phyloP scores from a whole-genome alignment of 2,797 vertebrate genomes.

The Rhinophrynus dorsalis region DNA sequence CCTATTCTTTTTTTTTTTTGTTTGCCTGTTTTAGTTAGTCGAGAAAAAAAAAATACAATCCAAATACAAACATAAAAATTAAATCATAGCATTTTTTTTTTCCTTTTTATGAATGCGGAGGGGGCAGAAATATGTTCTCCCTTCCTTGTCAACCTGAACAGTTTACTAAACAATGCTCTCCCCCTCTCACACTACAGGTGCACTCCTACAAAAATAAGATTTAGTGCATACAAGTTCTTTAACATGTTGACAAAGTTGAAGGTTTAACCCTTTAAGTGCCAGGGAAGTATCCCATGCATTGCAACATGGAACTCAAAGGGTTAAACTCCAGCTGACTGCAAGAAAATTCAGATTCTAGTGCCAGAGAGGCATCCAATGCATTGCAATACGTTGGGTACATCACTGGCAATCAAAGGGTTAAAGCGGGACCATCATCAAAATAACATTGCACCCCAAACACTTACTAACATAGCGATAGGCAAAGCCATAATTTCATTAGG shows the following conservation, averaged over 20 bases:
- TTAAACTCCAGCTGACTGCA: no score
- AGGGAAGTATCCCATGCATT: no score
- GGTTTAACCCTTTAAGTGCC: neutral
- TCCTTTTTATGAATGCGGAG: constrained; percentile 6
- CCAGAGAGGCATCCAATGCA: no score
- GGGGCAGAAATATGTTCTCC: neutral
- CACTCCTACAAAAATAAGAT: constrained; percentile 17
- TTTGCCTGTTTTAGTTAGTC: constrained; percentile 1
- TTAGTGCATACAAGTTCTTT: constrained; percentile 4
- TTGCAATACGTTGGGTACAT: no score
- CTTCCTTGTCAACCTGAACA: constrained; percentile 31
- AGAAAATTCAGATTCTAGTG: no score
- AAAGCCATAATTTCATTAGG: no score
- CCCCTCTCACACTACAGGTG: neutral
- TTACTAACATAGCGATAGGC: no score
- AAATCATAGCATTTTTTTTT: neutral
- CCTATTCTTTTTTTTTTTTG: neutral
- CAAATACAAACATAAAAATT: constrained; percentile 1
- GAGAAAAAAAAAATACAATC: neutral
- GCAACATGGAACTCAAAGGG: no score
- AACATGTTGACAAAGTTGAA: neutral
- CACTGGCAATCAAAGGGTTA: no score
- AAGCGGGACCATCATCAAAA: no score
- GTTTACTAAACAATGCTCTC: neutral
- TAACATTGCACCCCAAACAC: no score